Base-by-base conservation (phyloP, 1,140 invertebrate species). In the Eufriesea mexicana region DNA sequence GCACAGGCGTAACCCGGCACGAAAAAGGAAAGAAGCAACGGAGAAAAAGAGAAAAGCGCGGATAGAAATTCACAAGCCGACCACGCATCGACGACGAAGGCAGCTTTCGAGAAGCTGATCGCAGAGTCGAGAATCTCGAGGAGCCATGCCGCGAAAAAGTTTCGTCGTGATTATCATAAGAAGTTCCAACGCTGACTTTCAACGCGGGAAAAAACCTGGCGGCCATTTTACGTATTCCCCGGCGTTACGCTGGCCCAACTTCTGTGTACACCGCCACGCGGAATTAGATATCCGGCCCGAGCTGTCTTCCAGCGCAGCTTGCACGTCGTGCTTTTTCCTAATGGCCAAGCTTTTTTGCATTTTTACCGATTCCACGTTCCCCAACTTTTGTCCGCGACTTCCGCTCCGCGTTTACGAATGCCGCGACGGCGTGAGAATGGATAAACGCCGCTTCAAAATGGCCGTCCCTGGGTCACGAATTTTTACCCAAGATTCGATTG, bases 151-250 rank as follows among this genome's bases (percentile, higher is more conserved):
- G 16, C 55, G 57, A 51, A 66, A 80, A 87, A 87, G 76, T 88
- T 88, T 87, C 72, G 54, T 51, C 55, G 55, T 71, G 83, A 88
- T 88, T 87, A 88, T 88, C 86, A 79, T 85, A 84, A 81, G 59
- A 87, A 87, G 76, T 87, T 81, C 73, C 61, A 75, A 68, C 23
- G 74, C 45, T 61, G 25, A 61, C 62, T 61, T 23, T 67, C 42
- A 23, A 8, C 23, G 51, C 25, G 28, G 45, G 12, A 67, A 64
- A 84, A 71, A 59, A 25, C 64, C 59, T 67, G 64, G 4, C 59
- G 55, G 28, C 51, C 61, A 73, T 87, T 87, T 87, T 80, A 87
- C 76, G 85, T 87, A 81, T 87, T 87, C 82, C 66, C 55, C 54
- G 66, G 28, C 81, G 75, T 70, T 55, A 64, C 81, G 57, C 35